These are phyloP conservation scores for Drosophila saltans DNA, from an alignment of 1,140 invertebrate species.

Conservation along the genomic window DNA sequence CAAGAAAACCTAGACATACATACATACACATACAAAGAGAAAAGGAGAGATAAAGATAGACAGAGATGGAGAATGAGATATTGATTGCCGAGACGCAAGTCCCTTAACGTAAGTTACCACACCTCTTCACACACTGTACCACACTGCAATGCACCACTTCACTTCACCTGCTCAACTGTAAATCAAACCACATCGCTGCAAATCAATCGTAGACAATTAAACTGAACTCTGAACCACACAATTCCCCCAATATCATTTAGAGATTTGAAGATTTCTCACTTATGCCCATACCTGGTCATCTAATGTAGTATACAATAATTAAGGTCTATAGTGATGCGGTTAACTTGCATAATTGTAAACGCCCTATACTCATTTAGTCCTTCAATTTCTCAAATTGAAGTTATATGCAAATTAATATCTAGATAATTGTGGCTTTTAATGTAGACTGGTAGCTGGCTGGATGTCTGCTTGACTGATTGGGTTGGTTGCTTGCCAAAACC, in stretches of 20 bases:
- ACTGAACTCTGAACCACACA: background rate
- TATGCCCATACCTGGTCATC: background rate
- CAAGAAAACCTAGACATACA: constrained; percentile 32
- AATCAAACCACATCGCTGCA: background rate
- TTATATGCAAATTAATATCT: constrained; percentile 44
- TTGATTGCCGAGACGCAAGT: background rate
- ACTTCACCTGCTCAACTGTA: background rate
- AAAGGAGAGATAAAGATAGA: background rate
- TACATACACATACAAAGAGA: background rate
- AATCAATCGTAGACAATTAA: constrained; percentile 17
- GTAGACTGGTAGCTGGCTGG: background rate
- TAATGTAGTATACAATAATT: constrained; percentile 17
- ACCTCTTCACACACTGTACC: background rate
- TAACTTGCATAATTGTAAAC: constrained; percentile 39
- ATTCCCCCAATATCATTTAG: background rate
- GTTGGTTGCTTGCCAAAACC: constrained; percentile 7
- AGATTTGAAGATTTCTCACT: background rate
- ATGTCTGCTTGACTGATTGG: too few species aligned
- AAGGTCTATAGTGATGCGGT: constrained; percentile 17
- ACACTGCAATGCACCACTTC: background rate
- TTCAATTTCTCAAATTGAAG: background rate
- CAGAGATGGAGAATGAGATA: background rate
- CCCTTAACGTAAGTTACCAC: background rate
- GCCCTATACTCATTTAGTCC: constrained; percentile 10
- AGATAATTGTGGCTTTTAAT: constrained; percentile 51